Evolutionary conservation across 2,888 invertebrate genomes (phyloP), one percentile per base, ranked within the genome.

Genomic region (Tridacna crocea): DNA sequence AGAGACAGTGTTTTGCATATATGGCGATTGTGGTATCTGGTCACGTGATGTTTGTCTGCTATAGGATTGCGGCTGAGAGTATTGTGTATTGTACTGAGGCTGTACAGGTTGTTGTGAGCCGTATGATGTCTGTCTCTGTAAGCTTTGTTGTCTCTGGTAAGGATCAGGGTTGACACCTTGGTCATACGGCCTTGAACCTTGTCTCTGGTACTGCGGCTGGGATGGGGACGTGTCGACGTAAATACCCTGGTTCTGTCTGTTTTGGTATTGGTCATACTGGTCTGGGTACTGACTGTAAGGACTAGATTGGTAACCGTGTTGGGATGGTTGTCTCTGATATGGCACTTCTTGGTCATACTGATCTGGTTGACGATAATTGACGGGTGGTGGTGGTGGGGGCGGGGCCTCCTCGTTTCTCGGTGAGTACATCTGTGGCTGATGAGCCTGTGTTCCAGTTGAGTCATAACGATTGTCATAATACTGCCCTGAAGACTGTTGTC

Each of bases 401-500:
- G 82, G 84, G 26, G 83, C 79, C 0, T 84, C 87, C 36, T 87
- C 87, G 11, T 76, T 75, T 48, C 27, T 55, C 4, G 80, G 79
- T 48, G 73, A 46, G 47, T 77, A 84, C 8, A 60, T 58, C 1
- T 77, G 82, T 15, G 88, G 77, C 60, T 78, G 79, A 65, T 77
- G 81, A 60, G 80, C 81, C 27, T 79, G 82, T 47, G 87, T 75
- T 15, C 88, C 80, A 12, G 87, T 86, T 26, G 89, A 75, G 60
- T 86, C 85, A 76, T 88, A 85, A 22, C 77, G 83, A 48, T 77
- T 83, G 19, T 19, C 55, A 1, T 66, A 60, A 47, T 68, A 68
- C 27, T 81, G 83, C 51, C 84, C 83, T n/a, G 77, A 72, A 4
- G 85, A 84, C 24, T 82, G 82, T 79, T 87, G 87, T 36, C 87